phyloP scores from a whole-genome alignment of 1,140 invertebrate genomes.

The Procambarus clarkii region DNA sequence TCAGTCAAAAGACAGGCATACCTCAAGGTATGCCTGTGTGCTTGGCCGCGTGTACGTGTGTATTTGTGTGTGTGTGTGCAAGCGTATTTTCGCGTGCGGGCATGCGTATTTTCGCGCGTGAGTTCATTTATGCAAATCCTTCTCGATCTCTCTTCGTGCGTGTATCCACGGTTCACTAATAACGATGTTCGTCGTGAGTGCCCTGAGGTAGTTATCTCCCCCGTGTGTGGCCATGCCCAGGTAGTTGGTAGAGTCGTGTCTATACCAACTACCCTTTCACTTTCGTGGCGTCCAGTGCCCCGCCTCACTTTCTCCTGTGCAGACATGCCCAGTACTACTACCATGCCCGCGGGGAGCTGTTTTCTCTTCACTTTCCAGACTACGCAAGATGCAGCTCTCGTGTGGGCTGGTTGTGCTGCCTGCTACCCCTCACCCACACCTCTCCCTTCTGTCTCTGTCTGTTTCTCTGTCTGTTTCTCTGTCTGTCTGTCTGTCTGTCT shows the following conservation, averaged over 20 bases:
- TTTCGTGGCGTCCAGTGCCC: not conserved
- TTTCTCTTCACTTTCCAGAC: not conserved
- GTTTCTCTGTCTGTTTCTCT: slow-evolving; percentile 10
- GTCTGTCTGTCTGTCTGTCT: not conserved
- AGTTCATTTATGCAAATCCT: not conserved
- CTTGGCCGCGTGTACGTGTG: not conserved
- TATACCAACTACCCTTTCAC: not conserved
- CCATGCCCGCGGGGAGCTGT: not conserved
- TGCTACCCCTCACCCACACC: no score
- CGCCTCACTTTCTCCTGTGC: not conserved
- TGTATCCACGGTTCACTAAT: no score
- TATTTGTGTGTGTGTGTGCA: not conserved
- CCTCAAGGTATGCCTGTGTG: no score
- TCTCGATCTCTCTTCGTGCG: no score
- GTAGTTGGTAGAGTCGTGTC: no score
- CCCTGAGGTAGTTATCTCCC: no score
- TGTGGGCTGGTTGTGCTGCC: no score
- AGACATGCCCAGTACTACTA: not conserved
- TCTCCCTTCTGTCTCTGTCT: not conserved
- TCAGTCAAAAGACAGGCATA: no score
- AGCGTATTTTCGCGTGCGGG: not conserved
- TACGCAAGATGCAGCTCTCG: not conserved
- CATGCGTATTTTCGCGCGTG: not conserved
- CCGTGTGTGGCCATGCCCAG: no score
- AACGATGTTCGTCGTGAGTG: no score